These are phyloP conservation scores for Ascaphus truei DNA, from an alignment of 2,113 vertebrate genomes.

Conservation along the genomic window DNA sequence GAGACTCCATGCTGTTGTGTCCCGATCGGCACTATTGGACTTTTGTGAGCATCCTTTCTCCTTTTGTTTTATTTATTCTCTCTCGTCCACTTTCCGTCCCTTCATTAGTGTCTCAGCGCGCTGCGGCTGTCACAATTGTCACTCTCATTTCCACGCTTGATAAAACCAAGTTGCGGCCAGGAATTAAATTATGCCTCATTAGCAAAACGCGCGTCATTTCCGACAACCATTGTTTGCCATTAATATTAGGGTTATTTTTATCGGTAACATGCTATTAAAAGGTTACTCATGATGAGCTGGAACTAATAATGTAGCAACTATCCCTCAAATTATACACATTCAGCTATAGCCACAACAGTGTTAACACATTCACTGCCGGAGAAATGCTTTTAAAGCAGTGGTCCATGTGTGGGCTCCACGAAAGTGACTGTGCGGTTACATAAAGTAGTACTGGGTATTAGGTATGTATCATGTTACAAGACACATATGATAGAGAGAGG, in stretches of 20 bases:
- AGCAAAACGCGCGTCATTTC: slow-evolving; percentile 14
- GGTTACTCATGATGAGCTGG: not conserved
- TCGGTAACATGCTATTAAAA: not conserved
- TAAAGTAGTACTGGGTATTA: too few species aligned
- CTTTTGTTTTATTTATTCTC: too few species aligned
- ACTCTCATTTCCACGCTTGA: slow-evolving; percentile 31
- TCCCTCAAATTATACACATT: not conserved
- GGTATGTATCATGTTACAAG: too few species aligned
- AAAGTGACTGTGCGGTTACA: too few species aligned
- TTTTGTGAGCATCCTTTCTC: too few species aligned
- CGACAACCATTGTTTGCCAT: slow-evolving; percentile 9
- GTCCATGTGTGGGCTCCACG: too few species aligned
- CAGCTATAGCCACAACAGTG: too few species aligned
- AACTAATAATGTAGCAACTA: not conserved
- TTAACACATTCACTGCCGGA: too few species aligned
- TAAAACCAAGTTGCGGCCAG: slow-evolving; percentile 18
- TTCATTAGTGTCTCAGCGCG: slow-evolving; percentile 26
- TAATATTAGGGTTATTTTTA: not conserved
- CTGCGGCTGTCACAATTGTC: slow-evolving; percentile 21
- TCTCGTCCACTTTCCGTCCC: slow-evolving; percentile 25
- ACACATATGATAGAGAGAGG: too few species aligned
- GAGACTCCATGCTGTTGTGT: too few species aligned
- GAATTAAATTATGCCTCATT: slow-evolving; percentile 25
- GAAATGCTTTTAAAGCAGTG: too few species aligned
- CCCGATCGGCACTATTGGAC: too few species aligned